phyloP scores from a whole-genome alignment of 1,140 invertebrate species.

The Proctacanthus coquilletti region DNA sequence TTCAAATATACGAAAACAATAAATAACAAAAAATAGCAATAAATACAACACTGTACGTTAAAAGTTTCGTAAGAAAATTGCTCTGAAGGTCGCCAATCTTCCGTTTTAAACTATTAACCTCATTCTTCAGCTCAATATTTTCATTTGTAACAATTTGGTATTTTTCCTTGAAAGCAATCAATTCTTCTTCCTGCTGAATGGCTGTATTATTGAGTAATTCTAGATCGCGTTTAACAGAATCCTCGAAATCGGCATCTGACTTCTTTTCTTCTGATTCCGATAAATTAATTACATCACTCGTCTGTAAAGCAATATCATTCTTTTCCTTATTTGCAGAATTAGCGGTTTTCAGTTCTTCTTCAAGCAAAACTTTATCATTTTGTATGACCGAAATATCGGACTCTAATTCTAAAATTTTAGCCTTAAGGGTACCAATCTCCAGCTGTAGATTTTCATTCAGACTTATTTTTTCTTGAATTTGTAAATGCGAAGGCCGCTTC shows the following conservation, averaged over 20 bases:
- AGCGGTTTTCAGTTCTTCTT: conserved; percentile 3
- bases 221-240: conserved; percentile 1
- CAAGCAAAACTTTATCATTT: neutral
- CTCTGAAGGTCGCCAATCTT: conserved; percentile 3
- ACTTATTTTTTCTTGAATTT: neutral
- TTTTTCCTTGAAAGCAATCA: conserved; percentile 26
- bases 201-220: conserved; percentile 14
- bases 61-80: conserved; percentile 1
- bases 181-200: conserved; percentile 21
- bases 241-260: conserved; percentile 3
- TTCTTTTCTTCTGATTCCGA: neutral
- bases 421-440: neutral
- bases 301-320: no score
- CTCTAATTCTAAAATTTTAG: no score
- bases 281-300: neutral
- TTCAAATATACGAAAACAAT: conserved; percentile 9
- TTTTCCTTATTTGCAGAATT: conserved; percentile 4
- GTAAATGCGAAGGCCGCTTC: neutral
- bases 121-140: conserved; percentile 18
- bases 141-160: conserved; percentile 16
- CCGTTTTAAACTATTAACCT: conserved; percentile 17
- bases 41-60: conserved; percentile 15
- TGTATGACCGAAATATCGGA: neutral
- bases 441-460: neutral
- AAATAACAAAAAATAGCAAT: conserved; percentile 21